phyloP scores from a whole-genome alignment of 2,113 vertebrate species.

The Fukomys damarensis region DNA sequence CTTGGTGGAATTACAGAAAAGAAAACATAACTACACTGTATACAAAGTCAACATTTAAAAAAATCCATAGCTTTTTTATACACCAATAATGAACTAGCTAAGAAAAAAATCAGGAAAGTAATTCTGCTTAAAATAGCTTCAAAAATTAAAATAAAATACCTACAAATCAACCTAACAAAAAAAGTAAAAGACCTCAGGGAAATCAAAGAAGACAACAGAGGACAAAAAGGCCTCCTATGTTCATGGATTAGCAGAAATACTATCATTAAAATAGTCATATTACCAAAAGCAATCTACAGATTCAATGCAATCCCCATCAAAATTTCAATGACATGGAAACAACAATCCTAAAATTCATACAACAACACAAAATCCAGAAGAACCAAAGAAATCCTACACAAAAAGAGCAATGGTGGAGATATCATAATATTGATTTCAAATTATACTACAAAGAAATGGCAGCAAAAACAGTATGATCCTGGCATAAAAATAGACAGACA shows the following conservation, averaged over 20 bases:
- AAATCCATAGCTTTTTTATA: not conserved
- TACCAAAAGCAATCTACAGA: not conserved
- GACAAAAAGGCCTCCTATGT: not conserved
- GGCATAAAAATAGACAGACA: not conserved
- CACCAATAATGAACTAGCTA: not conserved
- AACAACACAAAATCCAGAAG: not conserved
- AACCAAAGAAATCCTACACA: not conserved
- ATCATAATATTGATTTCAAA: not conserved
- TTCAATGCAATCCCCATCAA: not conserved
- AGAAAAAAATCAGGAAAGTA: not conserved
- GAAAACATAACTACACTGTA: not conserved
- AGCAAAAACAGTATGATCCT: not conserved
- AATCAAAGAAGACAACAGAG: not conserved
- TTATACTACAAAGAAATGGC: not conserved
- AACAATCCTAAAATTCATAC: not conserved
- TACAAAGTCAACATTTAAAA: not conserved
- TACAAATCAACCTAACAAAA: not conserved
- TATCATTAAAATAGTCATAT: not conserved
- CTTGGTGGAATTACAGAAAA: not conserved
- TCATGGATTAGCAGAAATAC: not conserved
- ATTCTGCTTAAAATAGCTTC: not conserved
- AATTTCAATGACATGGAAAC: not conserved
- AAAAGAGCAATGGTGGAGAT: not conserved
- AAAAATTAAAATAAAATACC: not conserved
- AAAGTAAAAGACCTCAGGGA: not conserved